Evolutionary conservation across 2,113 vertebrate genomes (phyloP), one percentile per base, ranked within the genome.

Genomic region (Eonycteris spelaea): DNA sequence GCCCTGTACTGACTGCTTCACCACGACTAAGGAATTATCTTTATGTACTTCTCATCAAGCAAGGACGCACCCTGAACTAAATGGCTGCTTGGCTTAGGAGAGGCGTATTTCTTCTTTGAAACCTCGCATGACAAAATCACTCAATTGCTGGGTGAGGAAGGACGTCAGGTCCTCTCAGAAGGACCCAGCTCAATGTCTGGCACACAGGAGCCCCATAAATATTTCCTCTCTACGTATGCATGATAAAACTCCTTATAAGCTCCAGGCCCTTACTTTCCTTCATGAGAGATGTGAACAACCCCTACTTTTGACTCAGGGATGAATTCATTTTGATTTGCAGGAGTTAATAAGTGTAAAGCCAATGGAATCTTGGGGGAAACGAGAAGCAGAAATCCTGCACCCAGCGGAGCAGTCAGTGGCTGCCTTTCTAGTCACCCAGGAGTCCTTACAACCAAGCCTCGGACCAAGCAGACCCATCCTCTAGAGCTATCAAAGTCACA

Each of bases 271-370:
- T 95, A 90, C 93, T 96, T 94, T 73, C 77, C 86, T 74, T 68
- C 93, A 35, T 65, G 51, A 55, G 71, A 45, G 12, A 48, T 93
- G 77, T 91, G 91, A 94, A 55, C 65, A 68, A 61, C 48, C 59
- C 30, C 82, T 65, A 89, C 59, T 74, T 73, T 90, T 10, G 1
- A 94, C 63, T 85, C 77, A 28, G 95, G 83, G 93, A 96, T 1
- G 33, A 43, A 80, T 89, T 92, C 68, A 18, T 83, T 96, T 96
- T 93, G 67, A 96, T 97, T 96, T 93, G 82, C 95, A 89, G 68
- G 86, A 89, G 89, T 94, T 95, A 94, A 94, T 93, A 96, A 97
- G 96, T 94, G 89, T 83, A 96, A 96, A 93, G 91, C 73, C 91
- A 65, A 86, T 51, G 22, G 57, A 97, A 79, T 95, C 86, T 45